These are phyloP conservation scores for Tolypeutes matacus DNA, from an alignment of 2,797 vertebrate genomes.

Conservation along the genomic window DNA sequence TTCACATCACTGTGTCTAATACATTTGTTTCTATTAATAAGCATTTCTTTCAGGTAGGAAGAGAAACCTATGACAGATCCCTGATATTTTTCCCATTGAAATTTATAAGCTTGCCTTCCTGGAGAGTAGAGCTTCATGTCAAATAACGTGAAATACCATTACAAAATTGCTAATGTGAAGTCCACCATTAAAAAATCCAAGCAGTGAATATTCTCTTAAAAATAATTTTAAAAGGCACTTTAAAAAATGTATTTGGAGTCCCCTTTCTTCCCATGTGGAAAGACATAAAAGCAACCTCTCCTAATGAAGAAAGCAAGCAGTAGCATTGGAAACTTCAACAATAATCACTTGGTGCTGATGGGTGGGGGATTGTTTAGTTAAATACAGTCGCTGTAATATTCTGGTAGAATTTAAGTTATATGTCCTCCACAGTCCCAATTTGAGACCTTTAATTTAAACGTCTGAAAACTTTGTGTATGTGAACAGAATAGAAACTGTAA, in stretches of 20 bases:
- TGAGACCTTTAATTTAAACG: slow-evolving; percentile 52
- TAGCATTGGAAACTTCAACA: background rate
- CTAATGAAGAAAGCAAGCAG: slow-evolving; percentile 56
- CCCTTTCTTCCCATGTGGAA: background rate
- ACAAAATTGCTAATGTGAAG: slow-evolving; percentile 8
- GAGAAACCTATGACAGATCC: background rate
- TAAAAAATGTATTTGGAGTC: background rate
- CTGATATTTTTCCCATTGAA: background rate
- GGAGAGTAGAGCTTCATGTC: background rate
- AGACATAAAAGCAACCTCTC: background rate
- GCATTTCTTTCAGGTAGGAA: background rate
- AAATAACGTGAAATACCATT: background rate
- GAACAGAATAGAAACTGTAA: slow-evolving; percentile 31
- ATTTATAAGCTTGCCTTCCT: background rate
- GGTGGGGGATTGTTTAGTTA: slow-evolving; percentile 31
- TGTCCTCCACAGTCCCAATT: slow-evolving; percentile 36
- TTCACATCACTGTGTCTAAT: background rate
- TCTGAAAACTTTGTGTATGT: slow-evolving; percentile 42
- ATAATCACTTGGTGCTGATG: background rate
- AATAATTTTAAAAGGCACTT: background rate
- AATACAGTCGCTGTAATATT: slow-evolving; percentile 66
- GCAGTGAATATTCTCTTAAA: background rate
- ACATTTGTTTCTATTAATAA: background rate
- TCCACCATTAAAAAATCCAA: background rate
- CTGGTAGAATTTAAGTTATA: slow-evolving; percentile 44